phyloP scores from a whole-genome alignment of 2,113 vertebrate genomes.

The Ptychochromis oligacanthus region DNA sequence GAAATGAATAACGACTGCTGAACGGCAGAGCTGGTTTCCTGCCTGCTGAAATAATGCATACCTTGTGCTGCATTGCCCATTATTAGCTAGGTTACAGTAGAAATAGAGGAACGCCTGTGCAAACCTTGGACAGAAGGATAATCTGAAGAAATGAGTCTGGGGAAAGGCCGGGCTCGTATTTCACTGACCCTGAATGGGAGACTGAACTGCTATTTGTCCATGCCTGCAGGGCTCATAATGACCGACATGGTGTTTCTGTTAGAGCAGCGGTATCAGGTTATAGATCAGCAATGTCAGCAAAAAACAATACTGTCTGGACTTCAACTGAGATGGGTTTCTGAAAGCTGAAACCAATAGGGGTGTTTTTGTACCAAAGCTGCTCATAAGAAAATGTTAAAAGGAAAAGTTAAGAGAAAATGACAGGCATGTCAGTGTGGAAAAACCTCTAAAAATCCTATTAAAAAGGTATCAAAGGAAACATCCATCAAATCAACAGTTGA shows the following conservation, averaged over 20 bases:
- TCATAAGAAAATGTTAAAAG: conserved; percentile 13
- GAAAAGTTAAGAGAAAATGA: neutral
- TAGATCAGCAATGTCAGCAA: conserved; percentile 46
- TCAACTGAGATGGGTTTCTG: neutral
- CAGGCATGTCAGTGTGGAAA: neutral
- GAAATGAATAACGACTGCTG: conserved; percentile 9
- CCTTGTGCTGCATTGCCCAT: conserved; percentile 39
- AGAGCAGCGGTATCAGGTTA: conserved; percentile 43
- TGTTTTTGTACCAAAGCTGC: conserved; percentile 1
- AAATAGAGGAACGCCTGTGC: conserved; percentile 57
- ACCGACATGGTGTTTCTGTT: conserved; percentile 56
- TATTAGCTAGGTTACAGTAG: conserved; percentile 49
- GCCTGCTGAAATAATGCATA: conserved; percentile 41
- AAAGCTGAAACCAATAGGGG: neutral
- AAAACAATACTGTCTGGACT: conserved; percentile 34
- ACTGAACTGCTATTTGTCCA: conserved; percentile 60
- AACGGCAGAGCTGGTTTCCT: neutral
- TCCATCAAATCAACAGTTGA: neutral
- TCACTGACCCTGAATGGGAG: conserved; percentile 57
- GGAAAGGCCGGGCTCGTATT: conserved; percentile 46
- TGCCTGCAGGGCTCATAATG: conserved; percentile 53
- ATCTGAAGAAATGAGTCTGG: conserved; percentile 38
- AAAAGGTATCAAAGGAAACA: neutral
- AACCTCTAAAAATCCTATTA: neutral
- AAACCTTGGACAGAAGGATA: conserved; percentile 35